These are phyloP conservation scores for Chalcosyrphus nemorum DNA, from an alignment of 2,888 invertebrate species.

Conservation along the genomic window DNA sequence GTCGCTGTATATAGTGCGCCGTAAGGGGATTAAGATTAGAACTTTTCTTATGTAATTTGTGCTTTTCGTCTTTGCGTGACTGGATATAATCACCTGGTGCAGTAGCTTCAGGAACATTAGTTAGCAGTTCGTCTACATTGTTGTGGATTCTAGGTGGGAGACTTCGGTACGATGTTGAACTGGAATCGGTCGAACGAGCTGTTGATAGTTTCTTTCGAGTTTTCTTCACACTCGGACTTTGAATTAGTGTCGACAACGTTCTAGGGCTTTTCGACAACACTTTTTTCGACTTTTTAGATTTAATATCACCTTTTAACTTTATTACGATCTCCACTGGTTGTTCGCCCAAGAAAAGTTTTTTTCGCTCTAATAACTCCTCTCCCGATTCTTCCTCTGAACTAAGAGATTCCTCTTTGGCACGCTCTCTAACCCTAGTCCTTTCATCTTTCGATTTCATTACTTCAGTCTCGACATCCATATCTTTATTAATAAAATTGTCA, in stretches of 20 bases:
- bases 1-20: constrained; percentile 82
- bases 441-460: background rate
- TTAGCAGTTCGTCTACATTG: constrained; percentile 40
- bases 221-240: constrained; percentile 47
- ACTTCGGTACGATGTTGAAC: constrained; percentile 64
- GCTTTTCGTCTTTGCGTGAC: background rate
- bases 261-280: constrained; percentile 73
- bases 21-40: constrained; percentile 79
- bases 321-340: constrained; percentile 78
- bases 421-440: background rate
- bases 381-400: constrained; percentile 31
- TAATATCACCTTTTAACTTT: constrained; percentile 76
- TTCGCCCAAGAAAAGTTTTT: background rate
- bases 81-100: background rate
- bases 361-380: constrained; percentile 23
- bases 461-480: background rate
- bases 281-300: constrained; percentile 72
- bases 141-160: constrained; percentile 48
- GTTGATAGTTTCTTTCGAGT: background rate
- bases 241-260: constrained; percentile 72
- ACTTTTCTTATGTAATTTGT: background rate
- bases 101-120: background rate
- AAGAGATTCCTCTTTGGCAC: background rate
- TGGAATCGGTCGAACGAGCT: constrained; percentile 27
- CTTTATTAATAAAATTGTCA: background rate